phyloP scores from a whole-genome alignment of 2,888 invertebrate species.

The Drosophila flavopinicola region DNA sequence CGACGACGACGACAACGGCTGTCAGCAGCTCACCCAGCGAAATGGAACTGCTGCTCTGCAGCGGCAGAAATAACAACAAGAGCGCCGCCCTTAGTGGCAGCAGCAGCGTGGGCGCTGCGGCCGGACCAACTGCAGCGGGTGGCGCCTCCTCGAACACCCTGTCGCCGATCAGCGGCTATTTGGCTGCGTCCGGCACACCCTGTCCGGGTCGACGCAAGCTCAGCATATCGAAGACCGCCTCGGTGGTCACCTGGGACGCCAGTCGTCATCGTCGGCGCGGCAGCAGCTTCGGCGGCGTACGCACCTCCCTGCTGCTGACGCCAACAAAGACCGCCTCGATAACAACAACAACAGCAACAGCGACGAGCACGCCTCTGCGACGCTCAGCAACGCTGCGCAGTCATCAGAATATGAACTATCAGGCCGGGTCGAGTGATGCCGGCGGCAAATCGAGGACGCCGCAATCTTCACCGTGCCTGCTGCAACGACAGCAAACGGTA shows the following conservation, averaged over 20 bases:
- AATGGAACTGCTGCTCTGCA: conserved; percentile 69
- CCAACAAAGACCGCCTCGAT: conserved; percentile 82
- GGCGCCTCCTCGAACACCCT: conserved; percentile 75
- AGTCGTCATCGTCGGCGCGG: conserved; percentile 88
- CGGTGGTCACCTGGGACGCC: conserved; percentile 90
- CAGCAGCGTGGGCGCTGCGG: conserved; percentile 83
- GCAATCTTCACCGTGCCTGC: conserved; percentile 86
- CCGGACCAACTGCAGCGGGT: conserved; percentile 57
- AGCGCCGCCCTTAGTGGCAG: conserved; percentile 85
- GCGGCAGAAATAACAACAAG: conserved; percentile 39
- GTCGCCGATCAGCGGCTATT: conserved; percentile 65
- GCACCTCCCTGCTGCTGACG: conserved; percentile 87
- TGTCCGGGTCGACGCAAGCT: conserved; percentile 83
- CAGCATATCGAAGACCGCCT: conserved; percentile 85
- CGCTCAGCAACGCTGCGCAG: conserved; percentile 87
- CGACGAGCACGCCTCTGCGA: conserved; percentile 85
- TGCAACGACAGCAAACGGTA: conserved; percentile 86
- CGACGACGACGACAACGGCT: conserved; percentile 75
- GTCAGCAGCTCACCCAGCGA: conserved; percentile 69
- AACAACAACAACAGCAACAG: conserved; percentile 62
- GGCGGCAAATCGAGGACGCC: conserved; percentile 83
- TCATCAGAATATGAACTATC: conserved; percentile 83
- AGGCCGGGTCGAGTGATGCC: conserved; percentile 22
- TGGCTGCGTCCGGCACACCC: conserved; percentile 84
- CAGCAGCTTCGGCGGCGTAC: conserved; percentile 89